Base-by-base conservation (phyloP, 1,140 invertebrate genomes). In the Nasonia longicornis region DNA sequence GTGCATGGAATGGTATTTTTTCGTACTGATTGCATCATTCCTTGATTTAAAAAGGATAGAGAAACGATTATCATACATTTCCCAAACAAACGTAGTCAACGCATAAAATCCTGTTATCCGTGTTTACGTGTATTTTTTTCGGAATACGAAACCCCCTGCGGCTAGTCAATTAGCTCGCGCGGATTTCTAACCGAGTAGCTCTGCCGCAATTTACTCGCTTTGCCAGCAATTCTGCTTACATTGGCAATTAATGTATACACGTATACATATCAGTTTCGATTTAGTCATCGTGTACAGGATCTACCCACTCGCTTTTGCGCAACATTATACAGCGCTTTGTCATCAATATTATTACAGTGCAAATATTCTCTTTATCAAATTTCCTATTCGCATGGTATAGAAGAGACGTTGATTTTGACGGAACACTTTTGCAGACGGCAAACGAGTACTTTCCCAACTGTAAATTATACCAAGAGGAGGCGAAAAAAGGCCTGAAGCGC, bases 371-470 rank as follows among this genome's bases (percentile, higher is more conserved):
- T 38, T 38, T 38, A 4, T 4, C 38, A 42, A 42, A 42, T 42
- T 42, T 35, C 3, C 31, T 35, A 35, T 6, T 35, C 2, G 3
- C 31, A 26, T 26, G 26, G 26, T 35, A 6, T 35, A 35, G 31
- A 35, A 3, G 6, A 8, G 14, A 71, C 29, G 69, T 31, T 71
- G 31, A 35, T 6, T 35, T 35, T 35, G 31, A 35, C 31, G 31
- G 3, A 35, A 35, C 66, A 69, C 2, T 67, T 31, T 64, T n/a
- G 2, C 35, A 89, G 89, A 84, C 85, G 7, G 89, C 91, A 82
- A 93, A 93, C 82, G 93, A 94, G 85, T 94, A 93, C 87, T 94
- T 94, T 85, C 90, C 91, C 14, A 89, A 92, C 52, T 91, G 90
- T 3, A 89, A 91, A 76, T 86, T 93, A 0, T 86, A 89, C 82